Conservation (phyloP, 2,113 vertebrate genomes). For the Heteronetta atricapilla region DNA sequence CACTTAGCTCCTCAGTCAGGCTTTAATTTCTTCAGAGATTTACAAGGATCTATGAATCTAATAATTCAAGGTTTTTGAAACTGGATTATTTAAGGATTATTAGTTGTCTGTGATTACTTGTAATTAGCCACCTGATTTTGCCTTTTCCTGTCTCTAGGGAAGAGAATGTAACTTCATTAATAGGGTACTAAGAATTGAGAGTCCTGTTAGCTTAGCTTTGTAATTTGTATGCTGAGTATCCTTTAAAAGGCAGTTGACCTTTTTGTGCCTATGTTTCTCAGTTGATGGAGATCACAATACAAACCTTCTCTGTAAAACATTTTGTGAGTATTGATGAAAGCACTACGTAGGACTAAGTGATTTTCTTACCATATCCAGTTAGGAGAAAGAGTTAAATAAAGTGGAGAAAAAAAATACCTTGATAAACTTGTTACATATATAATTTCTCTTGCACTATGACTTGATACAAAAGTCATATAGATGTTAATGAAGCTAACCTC, state of each 20-base stretch:
- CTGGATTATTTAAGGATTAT: constrained; percentile 51
- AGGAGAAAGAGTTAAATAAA: neutral
- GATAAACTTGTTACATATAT: neutral
- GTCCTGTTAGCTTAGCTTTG: neutral
- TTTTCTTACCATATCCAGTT: neutral
- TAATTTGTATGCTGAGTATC: neutral
- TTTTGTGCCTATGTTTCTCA: neutral
- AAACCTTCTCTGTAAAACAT: constrained; percentile 1
- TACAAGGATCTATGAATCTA: constrained; percentile 59
- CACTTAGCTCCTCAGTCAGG: constrained; percentile 9
- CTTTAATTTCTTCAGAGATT: constrained; percentile 57
- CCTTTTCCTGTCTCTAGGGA: neutral
- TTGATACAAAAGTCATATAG: neutral
- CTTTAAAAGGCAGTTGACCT: constrained; percentile 30
- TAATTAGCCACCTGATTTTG: constrained; percentile 37
- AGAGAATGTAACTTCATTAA: neutral
- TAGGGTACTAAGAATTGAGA: neutral
- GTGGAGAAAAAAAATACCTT: neutral
- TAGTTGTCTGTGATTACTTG: constrained; percentile 27
- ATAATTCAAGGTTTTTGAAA: constrained; percentile 35
- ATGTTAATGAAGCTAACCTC: neutral
- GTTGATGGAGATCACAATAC: neutral
- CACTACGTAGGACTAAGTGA: neutral
- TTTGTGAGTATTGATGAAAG: neutral
- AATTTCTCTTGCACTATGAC: neutral